A percentile compares a stretch with the other conserved stretches of the same genome.
phyloP scores from a whole-genome alignment of 2,888 invertebrate genomes.

The Hemaris fuciformis region DNA sequence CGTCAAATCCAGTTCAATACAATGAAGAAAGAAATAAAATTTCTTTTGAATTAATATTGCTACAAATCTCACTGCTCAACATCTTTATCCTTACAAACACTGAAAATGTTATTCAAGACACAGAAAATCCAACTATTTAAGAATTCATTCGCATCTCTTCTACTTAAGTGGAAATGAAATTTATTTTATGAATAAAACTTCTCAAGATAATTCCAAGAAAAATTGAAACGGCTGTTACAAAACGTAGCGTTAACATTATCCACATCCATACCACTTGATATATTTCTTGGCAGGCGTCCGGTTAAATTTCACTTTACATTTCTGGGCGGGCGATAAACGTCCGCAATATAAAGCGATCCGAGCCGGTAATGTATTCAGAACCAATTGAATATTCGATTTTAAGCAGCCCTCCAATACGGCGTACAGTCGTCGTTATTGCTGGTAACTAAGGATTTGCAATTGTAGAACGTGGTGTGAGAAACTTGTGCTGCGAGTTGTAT shows the following conservation, averaged over 20 bases:
- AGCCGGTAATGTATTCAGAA: constrained; percentile 51
- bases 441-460: constrained; percentile 10
- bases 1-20: too few species aligned
- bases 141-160: not conserved
- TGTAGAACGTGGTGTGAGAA: not conserved
- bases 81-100: too few species aligned
- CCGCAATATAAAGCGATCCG: constrained; percentile 39
- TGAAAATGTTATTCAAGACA: too few species aligned
- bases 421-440: constrained; percentile 27
- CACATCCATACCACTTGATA: constrained; percentile 18
- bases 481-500: not conserved
- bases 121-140: not conserved
- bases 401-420: constrained; percentile 36
- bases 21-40: too few species aligned
- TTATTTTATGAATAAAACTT: not conserved
- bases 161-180: not conserved
- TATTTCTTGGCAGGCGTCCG: constrained; percentile 32
- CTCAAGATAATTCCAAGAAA: not conserved
- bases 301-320: constrained; percentile 41
- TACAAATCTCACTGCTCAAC: too few species aligned
- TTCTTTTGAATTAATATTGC: not conserved
- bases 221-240: not conserved
- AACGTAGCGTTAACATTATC: not conserved
- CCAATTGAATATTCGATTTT: constrained; percentile 44
- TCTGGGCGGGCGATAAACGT: constrained; percentile 33